phyloP scores from a whole-genome alignment of 2,888 invertebrate genomes.

The Nemoura dubitans region DNA sequence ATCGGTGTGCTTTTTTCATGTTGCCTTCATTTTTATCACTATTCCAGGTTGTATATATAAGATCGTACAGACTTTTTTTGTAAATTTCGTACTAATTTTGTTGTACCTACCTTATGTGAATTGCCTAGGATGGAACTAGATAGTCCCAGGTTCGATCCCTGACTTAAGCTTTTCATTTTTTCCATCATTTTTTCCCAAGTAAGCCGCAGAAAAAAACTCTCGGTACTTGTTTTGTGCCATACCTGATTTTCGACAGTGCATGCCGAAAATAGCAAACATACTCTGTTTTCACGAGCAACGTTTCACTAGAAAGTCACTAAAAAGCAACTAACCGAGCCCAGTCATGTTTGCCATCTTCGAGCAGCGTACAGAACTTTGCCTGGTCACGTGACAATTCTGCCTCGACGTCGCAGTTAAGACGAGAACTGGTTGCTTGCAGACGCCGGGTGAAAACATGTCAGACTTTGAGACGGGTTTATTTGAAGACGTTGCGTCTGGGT shows the following conservation, averaged over 20 bases:
- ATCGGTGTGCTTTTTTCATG: not conserved
- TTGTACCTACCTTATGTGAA: not conserved
- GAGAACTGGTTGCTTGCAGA: slow-evolving; percentile 49
- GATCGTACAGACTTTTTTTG: slow-evolving; percentile 13
- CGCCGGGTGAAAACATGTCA: slow-evolving; percentile 35
- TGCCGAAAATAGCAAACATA: not conserved
- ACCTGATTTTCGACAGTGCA: not conserved
- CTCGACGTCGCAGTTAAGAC: not conserved
- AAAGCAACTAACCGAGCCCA: not conserved
- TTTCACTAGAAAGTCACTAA: not conserved
- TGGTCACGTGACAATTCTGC: not conserved
- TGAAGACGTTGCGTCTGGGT: slow-evolving; percentile 66
- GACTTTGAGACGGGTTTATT: slow-evolving; percentile 66
- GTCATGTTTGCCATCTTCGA: not conserved
- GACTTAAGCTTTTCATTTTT: not conserved
- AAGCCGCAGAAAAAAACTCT: not conserved
- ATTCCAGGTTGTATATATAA: not conserved
- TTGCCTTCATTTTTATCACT: slow-evolving; percentile 14
- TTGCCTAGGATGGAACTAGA: not conserved
- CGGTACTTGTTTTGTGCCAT: not conserved
- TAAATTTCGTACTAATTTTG: slow-evolving; percentile 22
- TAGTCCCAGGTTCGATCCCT: not conserved
- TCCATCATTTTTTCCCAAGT: not conserved
- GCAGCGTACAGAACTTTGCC: not conserved
- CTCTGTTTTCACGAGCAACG: not conserved